Base-by-base conservation (phyloP, 2,797 vertebrate species). In the Argentina silus region DNA sequence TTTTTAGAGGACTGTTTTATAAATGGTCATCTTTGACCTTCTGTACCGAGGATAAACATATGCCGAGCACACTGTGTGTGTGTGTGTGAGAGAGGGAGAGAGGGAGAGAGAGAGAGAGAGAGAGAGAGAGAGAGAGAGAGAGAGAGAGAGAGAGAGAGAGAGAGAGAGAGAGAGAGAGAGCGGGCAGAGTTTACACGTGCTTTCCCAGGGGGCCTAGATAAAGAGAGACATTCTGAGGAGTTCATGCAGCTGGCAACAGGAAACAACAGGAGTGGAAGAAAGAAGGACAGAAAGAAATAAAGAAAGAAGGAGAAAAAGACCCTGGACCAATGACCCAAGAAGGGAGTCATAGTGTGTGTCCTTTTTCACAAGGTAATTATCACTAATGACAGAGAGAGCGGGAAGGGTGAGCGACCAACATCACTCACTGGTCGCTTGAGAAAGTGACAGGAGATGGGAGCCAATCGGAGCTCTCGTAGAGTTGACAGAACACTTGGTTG, bases 171-270 rank as follows among this genome's bases (percentile, higher is more conserved):
- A 45, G 15, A 12, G 14, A 44, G 67, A 23, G 42, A 45, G 42
- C 1, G 55, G 7, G 60, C 56, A 61, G 15, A 74, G 36, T 10
- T 48, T 73, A 60, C 63, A 63, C 61, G 57, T 57, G 63, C 63
- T 36, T 73, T 84, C 81, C 75, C 76, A 70, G 60, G 68, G 27
- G 76, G 81, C 50, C 75, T 67, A 56, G 70, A 79, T 77, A 75
- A 61, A 69, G 69, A 27, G n/a, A 72, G 57, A 57, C 62, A 70
- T 73, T 73, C 51, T 64, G 76, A 59, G 48, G 75, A 85, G 73
- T 81, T 68, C 56, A 64, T 84, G 78, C 77, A 85, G 83, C 81
- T 78, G 82, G 74, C 80, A 85, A 81, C 69, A 81, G 57, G 60
- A 87, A 79, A 81, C 69, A 48, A 77, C 74, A 72, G 72, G 70